Percentiles rank a stretch among this genome's conserved stretches.
Conservation (phyloP, 2,888 invertebrate genomes). For the Nemoura dubitans region DNA sequence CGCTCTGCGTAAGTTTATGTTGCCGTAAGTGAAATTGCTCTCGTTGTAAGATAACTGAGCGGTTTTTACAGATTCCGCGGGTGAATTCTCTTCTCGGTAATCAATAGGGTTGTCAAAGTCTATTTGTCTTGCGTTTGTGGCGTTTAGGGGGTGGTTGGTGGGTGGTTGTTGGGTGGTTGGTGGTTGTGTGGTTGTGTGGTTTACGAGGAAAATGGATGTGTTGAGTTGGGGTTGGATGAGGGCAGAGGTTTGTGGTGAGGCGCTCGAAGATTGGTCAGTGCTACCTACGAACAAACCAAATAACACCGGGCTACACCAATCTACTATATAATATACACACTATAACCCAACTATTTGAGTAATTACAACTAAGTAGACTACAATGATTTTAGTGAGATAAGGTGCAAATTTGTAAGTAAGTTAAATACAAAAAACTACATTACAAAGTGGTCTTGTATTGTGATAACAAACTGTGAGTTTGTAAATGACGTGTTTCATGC, state of each 20-base stretch:
- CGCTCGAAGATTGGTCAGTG: not conserved
- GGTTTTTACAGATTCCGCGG: not conserved
- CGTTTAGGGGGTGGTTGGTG: not conserved
- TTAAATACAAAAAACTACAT: slow-evolving; percentile 10
- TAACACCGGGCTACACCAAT: not conserved
- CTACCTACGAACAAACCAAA: slow-evolving; percentile 9
- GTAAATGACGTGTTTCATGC: too few species aligned
- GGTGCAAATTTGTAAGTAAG: not conserved
- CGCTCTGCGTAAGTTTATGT: not conserved
- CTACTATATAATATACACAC: not conserved
- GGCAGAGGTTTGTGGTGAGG: not conserved
- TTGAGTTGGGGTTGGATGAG: not conserved
- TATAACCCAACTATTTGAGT: not conserved
- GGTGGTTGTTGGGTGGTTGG: not conserved
- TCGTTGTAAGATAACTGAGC: slow-evolving; percentile 10
- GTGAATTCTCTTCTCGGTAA: not conserved
- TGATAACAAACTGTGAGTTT: too few species aligned
- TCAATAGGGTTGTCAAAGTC: not conserved
- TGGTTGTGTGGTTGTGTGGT: not conserved
- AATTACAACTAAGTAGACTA: not conserved
- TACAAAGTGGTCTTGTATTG: not conserved
- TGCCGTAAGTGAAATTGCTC: slow-evolving; percentile 19
- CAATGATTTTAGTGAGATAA: not conserved
- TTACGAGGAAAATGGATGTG: not conserved
- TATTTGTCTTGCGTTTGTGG: not conserved